phyloP scores from a whole-genome alignment of 2,113 vertebrate species.

The Pagrus major region DNA sequence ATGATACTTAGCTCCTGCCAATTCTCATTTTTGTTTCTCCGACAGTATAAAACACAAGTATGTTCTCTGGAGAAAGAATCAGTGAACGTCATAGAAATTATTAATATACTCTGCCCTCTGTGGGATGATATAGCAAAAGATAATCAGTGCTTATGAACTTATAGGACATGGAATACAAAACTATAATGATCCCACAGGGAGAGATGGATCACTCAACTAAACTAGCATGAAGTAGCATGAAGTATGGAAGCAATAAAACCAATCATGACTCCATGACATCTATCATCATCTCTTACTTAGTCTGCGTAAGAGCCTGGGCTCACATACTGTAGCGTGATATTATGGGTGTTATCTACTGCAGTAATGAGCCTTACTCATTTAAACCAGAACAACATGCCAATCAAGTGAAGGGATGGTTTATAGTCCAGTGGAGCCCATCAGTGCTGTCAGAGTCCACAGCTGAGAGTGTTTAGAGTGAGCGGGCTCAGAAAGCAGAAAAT shows the following conservation, averaged over 20 bases:
- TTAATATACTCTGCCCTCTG: background rate
- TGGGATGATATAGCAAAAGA: background rate
- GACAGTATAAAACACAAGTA: background rate
- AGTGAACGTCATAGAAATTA: background rate
- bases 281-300: conserved; percentile 37
- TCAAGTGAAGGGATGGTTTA: conserved; percentile 46
- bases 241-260: conserved; percentile 53
- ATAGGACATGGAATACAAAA: conserved; percentile 9
- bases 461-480: conserved; percentile 60
- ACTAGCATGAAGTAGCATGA: conserved; percentile 23
- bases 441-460: conserved; percentile 49
- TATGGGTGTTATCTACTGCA: conserved; percentile 44
- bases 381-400: conserved; percentile 51
- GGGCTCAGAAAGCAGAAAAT: conserved; percentile 24
- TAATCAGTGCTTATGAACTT: conserved; percentile 13
- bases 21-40: background rate
- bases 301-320: conserved; percentile 24
- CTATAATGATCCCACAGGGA: conserved; percentile 17
- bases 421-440: conserved; percentile 47
- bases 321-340: conserved; percentile 27
- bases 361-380: conserved; percentile 49
- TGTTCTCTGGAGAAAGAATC: background rate
- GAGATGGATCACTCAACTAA: conserved; percentile 15
- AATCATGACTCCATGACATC: conserved; percentile 18
- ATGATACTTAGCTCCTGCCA: background rate